Percentiles rank a stretch among this genome's conserved stretches.
These are phyloP conservation scores for Argopecten irradians DNA, from an alignment of 1,140 invertebrate genomes.

Conservation along the genomic window DNA sequence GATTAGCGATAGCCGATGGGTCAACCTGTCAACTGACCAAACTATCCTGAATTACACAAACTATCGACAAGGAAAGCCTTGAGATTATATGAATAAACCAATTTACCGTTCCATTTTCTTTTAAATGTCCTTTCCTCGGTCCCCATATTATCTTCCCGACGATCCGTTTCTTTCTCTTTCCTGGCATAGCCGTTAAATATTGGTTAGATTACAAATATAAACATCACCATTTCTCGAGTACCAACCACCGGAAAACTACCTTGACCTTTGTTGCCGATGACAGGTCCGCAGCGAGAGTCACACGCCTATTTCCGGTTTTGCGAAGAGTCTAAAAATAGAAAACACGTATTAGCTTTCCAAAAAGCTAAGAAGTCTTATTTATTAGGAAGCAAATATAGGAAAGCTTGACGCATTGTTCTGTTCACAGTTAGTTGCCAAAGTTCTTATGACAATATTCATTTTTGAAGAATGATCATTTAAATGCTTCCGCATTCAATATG, in stretches of 20 bases:
- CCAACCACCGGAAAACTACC: background rate
- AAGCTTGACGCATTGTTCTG: too few species aligned
- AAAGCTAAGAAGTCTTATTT: too few species aligned
- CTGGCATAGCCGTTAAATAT: slow-evolving; percentile 49
- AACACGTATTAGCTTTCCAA: too few species aligned
- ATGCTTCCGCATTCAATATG: too few species aligned
- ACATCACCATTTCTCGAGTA: background rate
- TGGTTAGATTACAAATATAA: background rate
- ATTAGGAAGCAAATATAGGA: too few species aligned
- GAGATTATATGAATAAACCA: background rate
- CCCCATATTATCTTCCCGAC: slow-evolving; percentile 71
- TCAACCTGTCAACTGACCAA: background rate
- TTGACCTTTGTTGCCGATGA: slow-evolving; percentile 26
- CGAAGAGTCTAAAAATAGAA: background rate
- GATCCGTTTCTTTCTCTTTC: slow-evolving; percentile 65
- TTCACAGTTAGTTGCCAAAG: too few species aligned
- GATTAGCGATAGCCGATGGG: background rate
- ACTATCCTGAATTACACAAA: background rate
- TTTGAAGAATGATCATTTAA: too few species aligned
- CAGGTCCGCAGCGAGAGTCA: slow-evolving; percentile 27
- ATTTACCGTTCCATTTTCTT: slow-evolving; percentile 60
- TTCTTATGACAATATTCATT: too few species aligned
- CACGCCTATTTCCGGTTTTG: background rate
- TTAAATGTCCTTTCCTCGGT: slow-evolving; percentile 54
- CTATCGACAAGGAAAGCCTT: background rate